These are phyloP conservation scores for Molossus alvarezi DNA, from an alignment of 2,797 vertebrate genomes.

Conservation along the genomic window DNA sequence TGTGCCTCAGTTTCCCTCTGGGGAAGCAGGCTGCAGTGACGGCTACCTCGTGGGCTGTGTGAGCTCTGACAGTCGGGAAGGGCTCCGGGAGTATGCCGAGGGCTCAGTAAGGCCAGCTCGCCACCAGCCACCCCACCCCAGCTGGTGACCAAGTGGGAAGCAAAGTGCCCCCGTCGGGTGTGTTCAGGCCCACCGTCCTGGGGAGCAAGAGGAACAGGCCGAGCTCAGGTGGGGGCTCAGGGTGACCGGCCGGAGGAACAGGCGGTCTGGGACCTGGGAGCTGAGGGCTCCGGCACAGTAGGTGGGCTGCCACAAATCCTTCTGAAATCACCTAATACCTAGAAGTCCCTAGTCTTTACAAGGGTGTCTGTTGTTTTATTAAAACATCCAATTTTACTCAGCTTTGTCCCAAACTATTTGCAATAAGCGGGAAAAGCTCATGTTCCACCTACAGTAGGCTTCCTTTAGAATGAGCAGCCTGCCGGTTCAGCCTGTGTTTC, in stretches of 20 bases:
- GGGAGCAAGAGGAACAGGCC: not conserved
- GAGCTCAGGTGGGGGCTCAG: not conserved
- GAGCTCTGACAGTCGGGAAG: not conserved
- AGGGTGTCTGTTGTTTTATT: conserved; percentile 53
- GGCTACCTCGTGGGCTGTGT: fast-evolving
- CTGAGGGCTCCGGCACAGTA: too few relatives aligned
- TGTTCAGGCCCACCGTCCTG: not conserved
- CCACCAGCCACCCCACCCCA: not conserved
- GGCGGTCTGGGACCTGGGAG: not conserved
- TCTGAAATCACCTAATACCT: fast-evolving
- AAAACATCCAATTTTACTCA: not conserved
- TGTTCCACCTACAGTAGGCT: conserved; percentile 66
- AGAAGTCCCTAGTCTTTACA: not conserved
- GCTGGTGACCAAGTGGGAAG: too few relatives aligned
- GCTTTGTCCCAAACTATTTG: conserved; percentile 78
- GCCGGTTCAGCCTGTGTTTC: conserved; percentile 18
- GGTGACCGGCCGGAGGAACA: fast-evolving
- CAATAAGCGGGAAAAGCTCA: conserved; percentile 68
- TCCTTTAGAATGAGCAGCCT: conserved; percentile 67
- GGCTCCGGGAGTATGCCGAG: fast-evolving
- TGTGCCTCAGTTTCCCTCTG: not conserved
- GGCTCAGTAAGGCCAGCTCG: fast-evolving
- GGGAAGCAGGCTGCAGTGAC: not conserved
- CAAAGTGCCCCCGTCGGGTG: not conserved
- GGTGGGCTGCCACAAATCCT: fast-evolving